Percentiles rank a stretch among this genome's conserved stretches.
These are phyloP conservation scores for Cheilosia scutellata DNA, from an alignment of 2,888 invertebrate species.

Conservation along the genomic window DNA sequence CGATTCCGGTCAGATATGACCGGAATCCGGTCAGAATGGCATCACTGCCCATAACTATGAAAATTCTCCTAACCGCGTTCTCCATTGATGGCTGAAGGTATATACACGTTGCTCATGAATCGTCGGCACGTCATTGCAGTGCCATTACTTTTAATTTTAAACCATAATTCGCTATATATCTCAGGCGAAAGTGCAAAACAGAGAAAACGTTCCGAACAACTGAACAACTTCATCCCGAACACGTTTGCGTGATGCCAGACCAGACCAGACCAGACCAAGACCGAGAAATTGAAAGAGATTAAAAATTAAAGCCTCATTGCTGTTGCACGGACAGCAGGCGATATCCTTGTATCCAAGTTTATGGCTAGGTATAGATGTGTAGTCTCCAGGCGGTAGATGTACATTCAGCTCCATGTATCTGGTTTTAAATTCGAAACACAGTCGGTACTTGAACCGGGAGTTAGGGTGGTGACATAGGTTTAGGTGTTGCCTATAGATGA, in stretches of 20 bases:
- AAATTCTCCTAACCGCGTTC: constrained; percentile 6
- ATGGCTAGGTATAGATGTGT: neutral
- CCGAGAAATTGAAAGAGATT: constrained; percentile 69
- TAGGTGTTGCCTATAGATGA: constrained; percentile 1
- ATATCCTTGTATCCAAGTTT: constrained; percentile 13
- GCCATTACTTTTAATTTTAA: constrained; percentile 71
- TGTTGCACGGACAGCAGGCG: constrained; percentile 23
- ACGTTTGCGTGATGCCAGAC: constrained; percentile 7
- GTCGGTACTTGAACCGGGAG: constrained; percentile 20
- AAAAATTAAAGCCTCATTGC: constrained; percentile 53
- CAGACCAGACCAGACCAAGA: constrained; percentile 29
- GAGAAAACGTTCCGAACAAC: constrained; percentile 24
- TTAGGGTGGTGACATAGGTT: constrained; percentile 42
- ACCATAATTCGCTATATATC: constrained; percentile 57
- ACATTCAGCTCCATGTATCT: neutral
- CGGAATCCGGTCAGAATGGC: no score
- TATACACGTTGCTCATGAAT: constrained; percentile 58
- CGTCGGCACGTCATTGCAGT: constrained; percentile 73
- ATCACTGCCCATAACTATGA: constrained; percentile 40
- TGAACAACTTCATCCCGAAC: constrained; percentile 18
- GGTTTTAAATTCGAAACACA: constrained; percentile 49
- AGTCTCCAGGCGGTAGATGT: neutral
- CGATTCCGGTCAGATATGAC: no score
- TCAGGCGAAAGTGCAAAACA: constrained; percentile 26
- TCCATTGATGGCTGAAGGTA: constrained; percentile 22